Conservation (phyloP, 2,888 invertebrate genomes). For the Drosophila birchii region DNA sequence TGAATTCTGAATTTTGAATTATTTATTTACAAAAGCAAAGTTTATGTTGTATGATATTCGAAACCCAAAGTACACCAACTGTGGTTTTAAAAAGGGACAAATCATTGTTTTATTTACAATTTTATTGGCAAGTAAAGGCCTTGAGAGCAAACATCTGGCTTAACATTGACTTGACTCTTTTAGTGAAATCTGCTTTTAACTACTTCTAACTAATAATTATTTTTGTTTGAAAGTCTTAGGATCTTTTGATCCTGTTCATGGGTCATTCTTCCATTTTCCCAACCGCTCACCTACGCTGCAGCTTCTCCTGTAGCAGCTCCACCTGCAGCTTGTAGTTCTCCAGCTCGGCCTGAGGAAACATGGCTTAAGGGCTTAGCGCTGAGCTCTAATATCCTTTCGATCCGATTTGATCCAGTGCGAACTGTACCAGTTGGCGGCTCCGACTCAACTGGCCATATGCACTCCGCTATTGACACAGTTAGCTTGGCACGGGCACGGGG, state of each 20-base stretch:
- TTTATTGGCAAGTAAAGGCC: background rate
- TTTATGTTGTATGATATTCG: background rate
- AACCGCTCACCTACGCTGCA: slow-evolving; percentile 80
- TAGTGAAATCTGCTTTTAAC: background rate
- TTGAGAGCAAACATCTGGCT: background rate
- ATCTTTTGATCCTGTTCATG: background rate
- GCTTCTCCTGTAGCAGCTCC: slow-evolving; percentile 83
- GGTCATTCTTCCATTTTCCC: background rate
- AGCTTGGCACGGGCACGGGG: slow-evolving; percentile 40
- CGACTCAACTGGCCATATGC: slow-evolving; percentile 54
- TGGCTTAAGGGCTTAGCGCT: slow-evolving; percentile 36
- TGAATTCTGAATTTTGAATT: background rate
- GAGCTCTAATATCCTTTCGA: background rate
- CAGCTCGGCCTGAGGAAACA: slow-evolving; percentile 84
- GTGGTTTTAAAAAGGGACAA: background rate
- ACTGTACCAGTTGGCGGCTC: slow-evolving; percentile 20
- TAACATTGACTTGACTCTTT: no score
- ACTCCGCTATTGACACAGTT: slow-evolving; percentile 67
- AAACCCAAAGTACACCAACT: background rate
- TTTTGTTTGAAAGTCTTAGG: background rate
- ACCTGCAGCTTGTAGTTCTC: slow-evolving; percentile 85
- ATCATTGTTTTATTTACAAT: background rate
- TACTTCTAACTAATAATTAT: background rate
- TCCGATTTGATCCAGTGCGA: slow-evolving; percentile 6
- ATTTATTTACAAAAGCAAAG: background rate